Percentiles rank a stretch among this genome's conserved stretches.
These are phyloP conservation scores for Thomomys bottae DNA, from an alignment of 2,113 vertebrate genomes.

Conservation along the genomic window DNA sequence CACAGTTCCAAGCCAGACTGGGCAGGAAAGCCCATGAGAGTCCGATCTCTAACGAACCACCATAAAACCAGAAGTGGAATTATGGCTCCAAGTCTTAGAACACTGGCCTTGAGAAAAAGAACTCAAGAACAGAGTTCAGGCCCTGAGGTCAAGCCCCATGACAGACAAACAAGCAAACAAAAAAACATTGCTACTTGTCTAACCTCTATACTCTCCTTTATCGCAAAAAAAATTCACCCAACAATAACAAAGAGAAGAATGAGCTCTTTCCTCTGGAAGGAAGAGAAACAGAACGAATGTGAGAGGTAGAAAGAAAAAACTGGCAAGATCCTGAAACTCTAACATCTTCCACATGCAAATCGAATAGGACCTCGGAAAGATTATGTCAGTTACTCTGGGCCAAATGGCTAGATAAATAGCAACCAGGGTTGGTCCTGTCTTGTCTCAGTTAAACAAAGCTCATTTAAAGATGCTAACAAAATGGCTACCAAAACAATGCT, in stretches of 20 bases:
- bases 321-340: background rate
- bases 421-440: background rate
- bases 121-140: too few relatives aligned
- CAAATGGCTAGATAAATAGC: background rate
- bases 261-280: background rate
- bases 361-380: background rate
- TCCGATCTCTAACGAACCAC: too few relatives aligned
- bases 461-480: background rate
- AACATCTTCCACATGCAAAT: background rate
- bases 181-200: constrained; percentile 53
- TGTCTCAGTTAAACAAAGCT: background rate
- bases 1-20: too few relatives aligned
- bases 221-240: constrained; percentile 44
- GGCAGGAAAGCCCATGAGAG: too few relatives aligned
- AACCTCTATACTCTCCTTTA: constrained; percentile 66
- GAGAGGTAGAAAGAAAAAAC: background rate
- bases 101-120: too few relatives aligned
- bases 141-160: too few relatives aligned
- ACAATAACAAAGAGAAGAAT: background rate
- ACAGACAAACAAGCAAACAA: too few relatives aligned
- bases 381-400: background rate
- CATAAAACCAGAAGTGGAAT: too few relatives aligned
- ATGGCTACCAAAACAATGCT: background rate
- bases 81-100: too few relatives aligned
- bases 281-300: constrained; percentile 3